These are phyloP conservation scores for Phyllopteryx taeniolatus DNA, from an alignment of 2,113 vertebrate genomes.

Conservation along the genomic window DNA sequence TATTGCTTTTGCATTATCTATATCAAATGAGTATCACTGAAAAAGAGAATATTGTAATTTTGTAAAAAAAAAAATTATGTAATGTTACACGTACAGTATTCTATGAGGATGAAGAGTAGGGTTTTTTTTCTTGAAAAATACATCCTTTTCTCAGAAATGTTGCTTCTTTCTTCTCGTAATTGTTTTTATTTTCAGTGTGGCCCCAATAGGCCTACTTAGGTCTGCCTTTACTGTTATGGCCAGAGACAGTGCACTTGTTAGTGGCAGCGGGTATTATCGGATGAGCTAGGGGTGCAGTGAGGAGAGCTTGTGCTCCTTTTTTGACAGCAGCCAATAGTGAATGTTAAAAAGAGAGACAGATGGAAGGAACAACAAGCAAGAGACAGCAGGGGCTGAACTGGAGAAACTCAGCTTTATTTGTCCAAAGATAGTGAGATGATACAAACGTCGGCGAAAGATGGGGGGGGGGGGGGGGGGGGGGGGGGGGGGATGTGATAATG, in stretches of 20 bases:
- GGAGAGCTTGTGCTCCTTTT: conserved; percentile 33
- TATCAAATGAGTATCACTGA: no score
- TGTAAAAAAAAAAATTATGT: no score
- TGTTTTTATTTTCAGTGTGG: not conserved
- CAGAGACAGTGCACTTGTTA: conserved; percentile 39
- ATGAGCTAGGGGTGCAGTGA: conserved; percentile 43
- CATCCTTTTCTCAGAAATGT: not conserved
- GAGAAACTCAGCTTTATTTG: conserved; percentile 72
- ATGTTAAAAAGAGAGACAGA: conserved; percentile 61
- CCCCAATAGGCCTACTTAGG: not conserved
- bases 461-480: conserved; percentile 13
- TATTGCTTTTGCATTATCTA: not conserved
- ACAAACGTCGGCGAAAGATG: conserved; percentile 54
- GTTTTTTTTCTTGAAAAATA: not conserved
- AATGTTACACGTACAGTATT: no score
- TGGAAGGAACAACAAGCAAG: conserved; percentile 68
- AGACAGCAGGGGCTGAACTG: conserved; percentile 65
- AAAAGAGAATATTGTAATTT: no score
- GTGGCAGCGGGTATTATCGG: conserved; percentile 50
- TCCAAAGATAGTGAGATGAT: conserved; percentile 62
- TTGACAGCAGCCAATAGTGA: conserved; percentile 61
- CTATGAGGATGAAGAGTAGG: not conserved
- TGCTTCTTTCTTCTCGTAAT: not conserved
- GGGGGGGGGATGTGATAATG: conserved; percentile 18
- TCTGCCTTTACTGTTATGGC: not conserved